These are phyloP conservation scores for Chloroceryle amazona DNA, from an alignment of 2,797 vertebrate species.

Conservation along the genomic window DNA sequence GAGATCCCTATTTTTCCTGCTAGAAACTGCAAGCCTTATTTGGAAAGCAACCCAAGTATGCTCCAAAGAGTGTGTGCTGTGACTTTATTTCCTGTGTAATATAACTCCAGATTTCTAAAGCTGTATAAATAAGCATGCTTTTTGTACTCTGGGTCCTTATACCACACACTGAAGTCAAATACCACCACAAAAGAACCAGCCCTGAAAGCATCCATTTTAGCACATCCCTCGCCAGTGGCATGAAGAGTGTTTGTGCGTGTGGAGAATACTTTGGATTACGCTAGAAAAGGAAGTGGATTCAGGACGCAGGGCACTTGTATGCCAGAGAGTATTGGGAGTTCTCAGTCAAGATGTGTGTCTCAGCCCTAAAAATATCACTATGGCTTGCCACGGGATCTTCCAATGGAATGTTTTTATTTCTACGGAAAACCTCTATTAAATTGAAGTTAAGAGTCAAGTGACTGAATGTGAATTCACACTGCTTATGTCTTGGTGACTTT, in stretches of 20 bases:
- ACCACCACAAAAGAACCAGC: not conserved
- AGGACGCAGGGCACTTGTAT: not conserved
- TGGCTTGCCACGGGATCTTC: not conserved
- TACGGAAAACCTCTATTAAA: not conserved
- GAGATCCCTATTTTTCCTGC: slow-evolving; percentile 21
- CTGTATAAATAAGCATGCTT: not conserved
- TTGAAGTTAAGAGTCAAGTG: not conserved
- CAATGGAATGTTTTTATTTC: not conserved
- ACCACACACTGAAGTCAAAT: not conserved
- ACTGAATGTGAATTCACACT: fast-evolving
- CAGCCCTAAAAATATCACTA: not conserved
- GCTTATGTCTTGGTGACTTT: not conserved
- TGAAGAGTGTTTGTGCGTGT: not conserved
- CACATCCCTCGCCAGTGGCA: not conserved
- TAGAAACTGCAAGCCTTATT: slow-evolving; percentile 42
- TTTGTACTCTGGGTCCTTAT: not conserved
- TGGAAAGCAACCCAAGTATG: slow-evolving; percentile 31
- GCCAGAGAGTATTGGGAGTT: not conserved
- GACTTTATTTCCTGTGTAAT: slow-evolving; percentile 50
- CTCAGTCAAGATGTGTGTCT: not conserved
- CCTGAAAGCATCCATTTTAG: not conserved
- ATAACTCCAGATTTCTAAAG: slow-evolving; percentile 21
- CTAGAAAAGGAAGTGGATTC: not conserved
- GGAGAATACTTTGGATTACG: not conserved
- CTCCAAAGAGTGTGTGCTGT: not conserved